Evolutionary conservation across 1,140 invertebrate species (phyloP).

Genomic region (Batillaria attramentaria): DNA sequence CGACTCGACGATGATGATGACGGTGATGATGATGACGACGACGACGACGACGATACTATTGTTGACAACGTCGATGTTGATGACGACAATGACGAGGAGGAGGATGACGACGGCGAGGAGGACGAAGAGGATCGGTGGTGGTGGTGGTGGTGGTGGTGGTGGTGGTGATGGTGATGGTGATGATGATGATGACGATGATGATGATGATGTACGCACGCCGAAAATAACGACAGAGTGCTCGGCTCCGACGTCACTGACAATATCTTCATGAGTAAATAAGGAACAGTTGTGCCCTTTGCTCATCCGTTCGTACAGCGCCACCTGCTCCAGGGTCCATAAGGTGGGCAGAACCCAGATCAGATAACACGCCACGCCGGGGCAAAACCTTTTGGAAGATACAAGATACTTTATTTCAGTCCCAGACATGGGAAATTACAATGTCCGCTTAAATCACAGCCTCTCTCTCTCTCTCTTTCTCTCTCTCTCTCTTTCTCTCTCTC

Average conservation of each 20-base stretch:
- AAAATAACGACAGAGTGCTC: neutral
- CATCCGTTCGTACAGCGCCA: neutral
- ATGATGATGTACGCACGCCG: neutral
- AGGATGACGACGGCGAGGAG: neutral
- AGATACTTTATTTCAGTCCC: too few relatives aligned
- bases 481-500: neutral
- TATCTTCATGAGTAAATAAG: neutral
- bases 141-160: neutral
- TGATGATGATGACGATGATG: too few relatives aligned
- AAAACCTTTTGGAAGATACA: too few relatives aligned
- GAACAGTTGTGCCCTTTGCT: neutral
- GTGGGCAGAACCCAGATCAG: neutral
- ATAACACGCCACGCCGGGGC: neutral
- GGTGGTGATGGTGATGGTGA: too few relatives aligned
- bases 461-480: neutral
- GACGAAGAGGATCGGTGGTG: neutral
- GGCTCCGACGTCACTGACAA: neutral
- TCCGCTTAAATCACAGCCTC: neutral
- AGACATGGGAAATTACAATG: too few relatives aligned
- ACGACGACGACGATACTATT: neutral
- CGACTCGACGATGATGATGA: too few relatives aligned
- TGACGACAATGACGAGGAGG: neutral
- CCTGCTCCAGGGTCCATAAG: neutral
- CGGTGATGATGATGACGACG: neutral
- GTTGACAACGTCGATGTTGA: neutral